These are phyloP conservation scores for Cydia strobilella DNA, from an alignment of 1,140 invertebrate genomes.

Conservation along the genomic window DNA sequence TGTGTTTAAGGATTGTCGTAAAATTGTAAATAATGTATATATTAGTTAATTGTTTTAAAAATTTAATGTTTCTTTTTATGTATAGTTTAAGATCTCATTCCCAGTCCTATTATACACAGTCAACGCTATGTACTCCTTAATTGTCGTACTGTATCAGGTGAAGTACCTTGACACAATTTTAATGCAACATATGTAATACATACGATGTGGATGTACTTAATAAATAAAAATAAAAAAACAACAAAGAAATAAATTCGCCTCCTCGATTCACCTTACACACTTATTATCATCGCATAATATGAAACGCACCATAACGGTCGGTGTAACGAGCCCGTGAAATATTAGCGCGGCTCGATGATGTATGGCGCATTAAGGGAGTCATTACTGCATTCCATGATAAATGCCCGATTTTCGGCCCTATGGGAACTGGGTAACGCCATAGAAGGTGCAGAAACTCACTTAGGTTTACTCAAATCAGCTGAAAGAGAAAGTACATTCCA, in stretches of 20 bases:
- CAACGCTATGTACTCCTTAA: no score
- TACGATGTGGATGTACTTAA: no score
- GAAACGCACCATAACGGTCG: slow-evolving; percentile 46
- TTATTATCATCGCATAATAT: slow-evolving; percentile 14
- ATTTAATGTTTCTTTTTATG: no score
- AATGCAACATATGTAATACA: no score
- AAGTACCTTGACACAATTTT: no score
- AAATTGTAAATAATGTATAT: no score
- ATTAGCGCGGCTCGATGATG: slow-evolving; percentile 44
- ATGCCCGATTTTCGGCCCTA: slow-evolving; percentile 2
- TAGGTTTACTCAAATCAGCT: neutral
- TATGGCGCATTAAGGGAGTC: slow-evolving; percentile 39
- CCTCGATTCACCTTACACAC: slow-evolving; percentile 38
- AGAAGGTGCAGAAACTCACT: neutral
- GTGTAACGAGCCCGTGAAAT: slow-evolving; percentile 50
- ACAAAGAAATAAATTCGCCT: neutral
- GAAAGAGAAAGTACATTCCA: neutral
- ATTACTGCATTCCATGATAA: slow-evolving; percentile 18
- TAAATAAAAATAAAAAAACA: no score
- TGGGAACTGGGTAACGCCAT: slow-evolving; percentile 1
- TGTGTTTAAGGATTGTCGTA: no score
- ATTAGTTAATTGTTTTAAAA: no score
- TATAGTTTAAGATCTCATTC: no score
- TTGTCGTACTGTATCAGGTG: no score
- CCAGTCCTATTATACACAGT: no score